Evolutionary conservation across 2,888 invertebrate species (phyloP).

Genomic region (Alloplasta piceator): DNA sequence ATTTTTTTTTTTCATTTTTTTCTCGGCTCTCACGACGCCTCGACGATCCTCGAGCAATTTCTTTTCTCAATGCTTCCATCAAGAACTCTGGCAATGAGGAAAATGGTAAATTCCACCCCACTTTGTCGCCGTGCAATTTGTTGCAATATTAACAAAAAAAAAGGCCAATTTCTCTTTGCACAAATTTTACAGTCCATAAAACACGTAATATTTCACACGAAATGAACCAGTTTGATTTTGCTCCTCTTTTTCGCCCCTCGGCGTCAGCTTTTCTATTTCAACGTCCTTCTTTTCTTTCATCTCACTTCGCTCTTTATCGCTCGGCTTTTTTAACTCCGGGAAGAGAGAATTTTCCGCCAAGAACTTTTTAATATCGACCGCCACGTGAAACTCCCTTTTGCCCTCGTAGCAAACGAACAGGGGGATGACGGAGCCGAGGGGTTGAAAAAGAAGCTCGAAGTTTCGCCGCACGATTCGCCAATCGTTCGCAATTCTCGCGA

Average conservation of each 20-base stretch:
- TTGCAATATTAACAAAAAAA: conserved; percentile 2
- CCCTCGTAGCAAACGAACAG: not conserved
- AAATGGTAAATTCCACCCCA: not conserved
- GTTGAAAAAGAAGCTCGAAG: conserved; percentile 17
- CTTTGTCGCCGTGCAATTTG: too few species aligned
- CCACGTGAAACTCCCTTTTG: conserved; percentile 18
- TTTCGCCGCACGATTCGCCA: conserved; percentile 52
- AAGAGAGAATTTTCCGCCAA: conserved; percentile 20
- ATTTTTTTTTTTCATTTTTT: conserved; percentile 3
- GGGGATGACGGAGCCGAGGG: conserved; percentile 5
- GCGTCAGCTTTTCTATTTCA: not conserved
- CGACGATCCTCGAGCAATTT: conserved; percentile 22
- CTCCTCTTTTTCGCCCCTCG: conserved; percentile 1
- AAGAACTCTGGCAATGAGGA: not conserved
- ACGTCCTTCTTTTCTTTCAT: not conserved
- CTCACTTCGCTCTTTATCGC: not conserved
- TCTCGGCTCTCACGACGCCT: not conserved
- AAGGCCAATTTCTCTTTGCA: not conserved
- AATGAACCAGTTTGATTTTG: conserved; percentile 25
- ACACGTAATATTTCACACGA: conserved; percentile 20
- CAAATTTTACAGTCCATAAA: not conserved
- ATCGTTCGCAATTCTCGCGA: conserved; percentile 54
- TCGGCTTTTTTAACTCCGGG: conserved; percentile 1
- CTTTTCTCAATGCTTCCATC: not conserved
- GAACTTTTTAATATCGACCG: conserved; percentile 58